A percentile compares a stretch with the other conserved stretches of the same genome.
Conservation (phyloP, 2,113 vertebrate species). For the Macroglossus sobrinus region DNA sequence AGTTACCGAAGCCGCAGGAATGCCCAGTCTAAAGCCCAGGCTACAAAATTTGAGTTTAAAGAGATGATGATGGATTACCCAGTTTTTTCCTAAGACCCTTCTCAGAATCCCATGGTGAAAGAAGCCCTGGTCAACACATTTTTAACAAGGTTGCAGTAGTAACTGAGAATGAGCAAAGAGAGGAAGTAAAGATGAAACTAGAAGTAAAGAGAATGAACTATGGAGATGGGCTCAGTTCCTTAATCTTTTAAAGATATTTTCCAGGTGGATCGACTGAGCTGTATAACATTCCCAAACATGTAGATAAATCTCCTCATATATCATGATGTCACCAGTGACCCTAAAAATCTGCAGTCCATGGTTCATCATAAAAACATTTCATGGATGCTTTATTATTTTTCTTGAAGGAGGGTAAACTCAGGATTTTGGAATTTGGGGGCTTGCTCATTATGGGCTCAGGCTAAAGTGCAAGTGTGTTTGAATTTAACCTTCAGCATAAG, state of each 20-base stretch:
- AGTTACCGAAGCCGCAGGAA: conserved; percentile 75
- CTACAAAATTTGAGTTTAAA: conserved; percentile 67
- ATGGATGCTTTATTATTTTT: conserved; percentile 76
- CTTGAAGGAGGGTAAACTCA: conserved; percentile 63
- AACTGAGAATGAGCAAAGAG: conserved; percentile 62
- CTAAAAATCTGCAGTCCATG: conserved; percentile 65
- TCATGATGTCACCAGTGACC: conserved; percentile 68
- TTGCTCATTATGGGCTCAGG: conserved; percentile 67
- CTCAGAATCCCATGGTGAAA: conserved; percentile 46
- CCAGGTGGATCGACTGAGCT: conserved; percentile 57
- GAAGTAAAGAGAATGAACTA: conserved; percentile 56
- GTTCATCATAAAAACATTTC: conserved; percentile 73
- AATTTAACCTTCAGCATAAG: conserved; percentile 58
- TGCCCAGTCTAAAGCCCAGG: conserved; percentile 54
- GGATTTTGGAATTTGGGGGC: conserved; percentile 58
- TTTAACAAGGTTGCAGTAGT: conserved; percentile 49
- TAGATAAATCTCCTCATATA: conserved; percentile 67
- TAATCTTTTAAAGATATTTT: conserved; percentile 75
- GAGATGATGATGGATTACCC: conserved; percentile 76
- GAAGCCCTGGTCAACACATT: conserved; percentile 22
- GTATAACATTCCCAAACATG: conserved; percentile 68
- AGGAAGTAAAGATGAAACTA: conserved; percentile 60
- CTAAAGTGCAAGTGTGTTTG: conserved; percentile 70
- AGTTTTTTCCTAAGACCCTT: conserved; percentile 64
- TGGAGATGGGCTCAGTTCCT: conserved; percentile 60